Conservation (phyloP, 1,140 invertebrate species). For the Probaryconus sp. region DNA sequence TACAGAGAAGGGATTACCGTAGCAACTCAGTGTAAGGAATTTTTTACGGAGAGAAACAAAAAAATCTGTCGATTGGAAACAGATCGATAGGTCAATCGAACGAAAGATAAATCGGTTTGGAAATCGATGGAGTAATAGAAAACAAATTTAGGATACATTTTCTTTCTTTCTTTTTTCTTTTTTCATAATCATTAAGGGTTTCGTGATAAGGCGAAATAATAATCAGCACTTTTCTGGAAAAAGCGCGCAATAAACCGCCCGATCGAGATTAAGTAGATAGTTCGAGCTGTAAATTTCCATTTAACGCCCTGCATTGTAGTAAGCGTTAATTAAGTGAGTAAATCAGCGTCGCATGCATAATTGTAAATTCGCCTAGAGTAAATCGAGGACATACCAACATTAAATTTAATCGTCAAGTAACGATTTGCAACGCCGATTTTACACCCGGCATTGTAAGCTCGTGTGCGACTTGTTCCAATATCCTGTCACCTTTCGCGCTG, state of each 20-base stretch:
- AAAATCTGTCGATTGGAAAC: conserved; percentile 9
- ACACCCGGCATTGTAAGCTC: neutral
- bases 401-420: conserved; percentile 55
- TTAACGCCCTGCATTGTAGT: conserved; percentile 54
- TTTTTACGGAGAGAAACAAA: conserved; percentile 31
- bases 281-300: conserved; percentile 48
- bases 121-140: too few species aligned
- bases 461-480: conserved; percentile 43
- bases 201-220: too few species aligned
- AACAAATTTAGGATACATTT: too few species aligned
- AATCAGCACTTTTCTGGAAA: too few species aligned
- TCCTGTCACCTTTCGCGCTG: conserved; percentile 58
- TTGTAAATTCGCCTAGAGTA: conserved; percentile 51
- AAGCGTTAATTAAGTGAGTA: conserved; percentile 60
- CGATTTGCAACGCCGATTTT: conserved; percentile 49
- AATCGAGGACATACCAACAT: conserved; percentile 46
- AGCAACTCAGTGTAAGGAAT: conserved; percentile 38
- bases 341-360: conserved; percentile 58
- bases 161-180: too few species aligned
- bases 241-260: conserved; percentile 21
- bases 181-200: too few species aligned
- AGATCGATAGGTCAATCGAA: too few species aligned
- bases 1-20: conserved; percentile 18
- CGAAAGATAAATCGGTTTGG: too few species aligned
- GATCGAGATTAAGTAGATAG: conserved; percentile 47